These are phyloP conservation scores for Agelastica alni DNA, from an alignment of 2,888 invertebrate species.

Conservation along the genomic window DNA sequence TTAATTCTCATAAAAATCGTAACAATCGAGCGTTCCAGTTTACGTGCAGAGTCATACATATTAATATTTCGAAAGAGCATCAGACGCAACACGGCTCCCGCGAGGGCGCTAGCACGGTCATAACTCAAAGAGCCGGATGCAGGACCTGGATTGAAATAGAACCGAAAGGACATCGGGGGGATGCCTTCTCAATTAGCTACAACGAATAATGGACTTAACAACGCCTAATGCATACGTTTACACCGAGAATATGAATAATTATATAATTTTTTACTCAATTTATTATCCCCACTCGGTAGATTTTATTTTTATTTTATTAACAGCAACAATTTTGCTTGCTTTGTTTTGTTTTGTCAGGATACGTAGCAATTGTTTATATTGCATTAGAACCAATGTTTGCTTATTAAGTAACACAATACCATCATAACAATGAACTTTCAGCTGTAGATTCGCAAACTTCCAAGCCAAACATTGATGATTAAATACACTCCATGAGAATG, in stretches of 20 bases:
- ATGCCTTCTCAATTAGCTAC: conserved; percentile 41
- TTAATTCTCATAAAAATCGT: no score
- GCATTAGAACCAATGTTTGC: background rate
- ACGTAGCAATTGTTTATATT: background rate
- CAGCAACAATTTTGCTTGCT: no score
- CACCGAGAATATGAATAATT: no score
- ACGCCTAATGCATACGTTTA: conserved; percentile 29
- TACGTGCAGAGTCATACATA: conserved; percentile 21
- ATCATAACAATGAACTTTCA: background rate
- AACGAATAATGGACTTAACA: conserved; percentile 34
- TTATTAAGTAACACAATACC: background rate
- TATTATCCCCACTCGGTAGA: no score
- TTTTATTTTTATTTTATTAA: no score
- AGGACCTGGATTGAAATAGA: conserved; percentile 28
- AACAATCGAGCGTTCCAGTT: conserved; percentile 21
- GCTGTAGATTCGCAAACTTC: conserved; percentile 4
- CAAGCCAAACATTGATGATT: conserved; percentile 1
- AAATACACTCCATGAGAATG: background rate
- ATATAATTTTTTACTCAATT: no score
- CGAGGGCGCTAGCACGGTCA: conserved; percentile 10
- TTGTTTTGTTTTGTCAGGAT: no score
- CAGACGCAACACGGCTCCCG: conserved; percentile 14
- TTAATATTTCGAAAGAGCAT: conserved; percentile 22
- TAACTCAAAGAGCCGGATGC: conserved; percentile 25
- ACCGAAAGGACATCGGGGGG: conserved; percentile 29